Evolutionary conservation across 2,797 vertebrate species (phyloP), one percentile per base, ranked within the genome.

Genomic region (Phyllotis vaccarum): DNA sequence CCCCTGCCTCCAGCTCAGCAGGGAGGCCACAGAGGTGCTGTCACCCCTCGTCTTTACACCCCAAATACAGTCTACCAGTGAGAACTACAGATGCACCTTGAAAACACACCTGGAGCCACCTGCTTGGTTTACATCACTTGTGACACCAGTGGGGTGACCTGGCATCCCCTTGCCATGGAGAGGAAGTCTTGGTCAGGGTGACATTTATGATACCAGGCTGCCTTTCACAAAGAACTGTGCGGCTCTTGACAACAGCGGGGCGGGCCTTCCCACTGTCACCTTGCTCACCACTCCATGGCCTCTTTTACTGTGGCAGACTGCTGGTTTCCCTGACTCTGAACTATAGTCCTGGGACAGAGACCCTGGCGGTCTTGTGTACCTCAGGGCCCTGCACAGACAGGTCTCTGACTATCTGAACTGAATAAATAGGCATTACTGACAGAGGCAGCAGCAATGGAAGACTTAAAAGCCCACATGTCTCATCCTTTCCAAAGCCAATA

Each of bases 181-280:
- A 49, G 40, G 34, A n/a, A 76, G 49, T 37, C 56, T 56, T 29
- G n/a, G 83, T 56, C 27, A 17, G 43, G 75, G 29, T 86, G 86
- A 52, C 37, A 76, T 2, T 34, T 17, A 11, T 2, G 14, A 5
- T 8, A 89, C 1, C 40, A n/a, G 74, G n/a, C 0, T 6, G 56
- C 22, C 80, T 13, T 34, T 3, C 29, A 70, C n/a, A 66, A 17
- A 62, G 46, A 58, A 56, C 14, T 10, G 14, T 0, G 12, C 29
- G 19, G 40, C 74, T 16, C 56, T 83, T 58, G 49, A 43, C 0
- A 1, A n/a, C 16, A 49, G 4, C 2, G 3, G 43, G 12, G 29
- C 83, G 74, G 46, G 6, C 0, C 1, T 12, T 24, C 68, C 74
- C 37, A 1, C 2, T 4, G 6, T 2, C 34, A 16, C 29, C 46